A percentile compares a stretch with the other conserved stretches of the same genome.
Conservation (phyloP, 92 coral and sea anemone species). For the Porites evermanni region DNA sequence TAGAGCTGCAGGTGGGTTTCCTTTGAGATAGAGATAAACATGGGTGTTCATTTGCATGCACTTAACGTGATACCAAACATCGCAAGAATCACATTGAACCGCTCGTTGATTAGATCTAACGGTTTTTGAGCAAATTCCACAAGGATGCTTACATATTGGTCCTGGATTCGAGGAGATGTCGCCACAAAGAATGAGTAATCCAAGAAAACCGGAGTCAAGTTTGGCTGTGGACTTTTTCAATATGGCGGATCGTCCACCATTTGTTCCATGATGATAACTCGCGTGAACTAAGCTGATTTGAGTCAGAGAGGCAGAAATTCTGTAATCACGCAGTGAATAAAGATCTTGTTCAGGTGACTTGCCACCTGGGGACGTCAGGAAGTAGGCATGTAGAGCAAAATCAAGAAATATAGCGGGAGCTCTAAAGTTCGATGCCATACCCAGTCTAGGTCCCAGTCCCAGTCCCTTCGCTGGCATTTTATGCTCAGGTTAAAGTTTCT, state of each 20-base stretch:
- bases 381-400: slow-evolving; percentile 15
- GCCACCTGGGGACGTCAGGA: slow-evolving; percentile 3
- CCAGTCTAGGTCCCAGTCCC: not conserved
- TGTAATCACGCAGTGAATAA: slow-evolving; percentile 14
- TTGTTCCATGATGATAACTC: slow-evolving; percentile 29
- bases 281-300: slow-evolving; percentile 10
- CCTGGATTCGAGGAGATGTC: slow-evolving; percentile 21
- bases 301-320: slow-evolving; percentile 41
- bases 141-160: not conserved
- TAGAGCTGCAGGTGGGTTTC: no score
- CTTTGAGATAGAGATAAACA: no score
- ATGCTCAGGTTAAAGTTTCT: no score
- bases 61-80: slow-evolving; percentile 52
- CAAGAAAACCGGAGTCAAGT: slow-evolving; percentile 22
- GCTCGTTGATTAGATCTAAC: not conserved
- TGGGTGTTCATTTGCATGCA: slow-evolving; percentile 34
- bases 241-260: slow-evolving; percentile 31
- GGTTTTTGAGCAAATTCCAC: no score
- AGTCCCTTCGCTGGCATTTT: no score
- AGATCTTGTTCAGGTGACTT: slow-evolving; percentile 18
- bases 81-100: slow-evolving; percentile 52
- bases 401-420: slow-evolving; percentile 19
- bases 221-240: slow-evolving; percentile 25
- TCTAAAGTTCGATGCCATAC: slow-evolving; percentile 10
- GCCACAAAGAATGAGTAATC: slow-evolving; percentile 31